Evolutionary conservation across 37 sponge, comb jelly and placozoan species (phyloP), one percentile per base, ranked within the genome.

Genomic region (Ephydatia muelleri): DNA sequence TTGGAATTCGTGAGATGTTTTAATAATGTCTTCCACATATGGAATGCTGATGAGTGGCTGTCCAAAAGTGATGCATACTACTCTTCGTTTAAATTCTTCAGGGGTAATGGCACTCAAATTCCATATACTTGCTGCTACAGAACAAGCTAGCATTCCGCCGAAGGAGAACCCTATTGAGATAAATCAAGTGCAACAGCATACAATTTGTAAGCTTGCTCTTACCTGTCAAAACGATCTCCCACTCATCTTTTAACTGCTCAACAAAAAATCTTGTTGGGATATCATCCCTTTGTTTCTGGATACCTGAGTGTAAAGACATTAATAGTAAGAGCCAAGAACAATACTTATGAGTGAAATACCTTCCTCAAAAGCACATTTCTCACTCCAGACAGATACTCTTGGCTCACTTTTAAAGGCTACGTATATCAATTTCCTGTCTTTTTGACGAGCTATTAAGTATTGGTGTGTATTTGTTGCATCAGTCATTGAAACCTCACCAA

Each of bases 141-240:
- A 83, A 28, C 86, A 79, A 32, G 91, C 91, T 43, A 91, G 39
- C 68, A 86, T 40, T 64, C 83, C 91, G 19, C 91, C 91, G 49
- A 83, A 86, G 21, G 86, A 85, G 64, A 91, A 91, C 2, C 91
- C 91, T 91, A 72, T 14, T 13, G 65, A 22, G 37, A 47, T 73
- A 8, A n/a, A n/a, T n/a, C n/a, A n/a, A n/a, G n/a, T n/a, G n/a
- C n/a, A 65, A 75, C 32, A 38, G 25, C 25, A 13, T n/a, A n/a
- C n/a, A n/a, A n/a, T n/a, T n/a, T n/a, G n/a, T n/a, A n/a, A 82
- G 14, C 11, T 21, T 69, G 48, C n/a, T n/a, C 3, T 26, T 80
- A 89, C 89, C 92, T 72, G 87, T 87, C 38, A 91, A 79, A 57
- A 91, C 75, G 19, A 91, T 80, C 30, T 79, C 47, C 25, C 78